phyloP scores from a whole-genome alignment of 1,140 invertebrate species.

The Hydropsyche tenuis region DNA sequence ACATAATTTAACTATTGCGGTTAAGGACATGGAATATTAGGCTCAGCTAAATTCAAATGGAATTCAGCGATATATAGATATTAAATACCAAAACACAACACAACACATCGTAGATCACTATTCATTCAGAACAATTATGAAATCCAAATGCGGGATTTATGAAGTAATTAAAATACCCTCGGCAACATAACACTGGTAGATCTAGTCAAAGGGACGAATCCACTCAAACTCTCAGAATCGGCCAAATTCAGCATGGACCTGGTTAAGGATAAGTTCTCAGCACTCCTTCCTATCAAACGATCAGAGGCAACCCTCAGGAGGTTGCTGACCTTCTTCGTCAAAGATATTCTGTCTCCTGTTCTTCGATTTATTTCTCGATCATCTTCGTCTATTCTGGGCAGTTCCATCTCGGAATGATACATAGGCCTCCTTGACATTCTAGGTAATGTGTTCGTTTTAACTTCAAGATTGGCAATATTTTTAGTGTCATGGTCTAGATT shows the following conservation, averaged over 20 bases:
- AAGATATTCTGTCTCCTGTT: too few relatives aligned
- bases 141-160: too few relatives aligned
- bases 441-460: neutral
- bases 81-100: too few relatives aligned
- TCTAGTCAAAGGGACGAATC: neutral
- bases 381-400: slow-evolving; percentile 5
- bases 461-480: neutral
- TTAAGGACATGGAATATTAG: too few relatives aligned
- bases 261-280: neutral
- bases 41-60: too few relatives aligned
- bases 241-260: neutral
- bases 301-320: neutral
- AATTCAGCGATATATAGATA: too few relatives aligned
- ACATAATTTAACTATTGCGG: too few relatives aligned
- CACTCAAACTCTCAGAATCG: neutral
- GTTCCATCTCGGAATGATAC: neutral
- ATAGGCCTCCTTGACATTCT: neutral
- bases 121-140: too few relatives aligned
- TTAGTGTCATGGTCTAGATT: neutral
- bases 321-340: neutral
- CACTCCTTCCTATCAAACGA: neutral
- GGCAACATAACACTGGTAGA: neutral
- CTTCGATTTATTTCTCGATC: neutral
- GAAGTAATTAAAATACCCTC: neutral
- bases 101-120: too few relatives aligned